These are phyloP conservation scores for Pteruthius melanotis DNA, from an alignment of 2,113 vertebrate genomes.

Conservation along the genomic window DNA sequence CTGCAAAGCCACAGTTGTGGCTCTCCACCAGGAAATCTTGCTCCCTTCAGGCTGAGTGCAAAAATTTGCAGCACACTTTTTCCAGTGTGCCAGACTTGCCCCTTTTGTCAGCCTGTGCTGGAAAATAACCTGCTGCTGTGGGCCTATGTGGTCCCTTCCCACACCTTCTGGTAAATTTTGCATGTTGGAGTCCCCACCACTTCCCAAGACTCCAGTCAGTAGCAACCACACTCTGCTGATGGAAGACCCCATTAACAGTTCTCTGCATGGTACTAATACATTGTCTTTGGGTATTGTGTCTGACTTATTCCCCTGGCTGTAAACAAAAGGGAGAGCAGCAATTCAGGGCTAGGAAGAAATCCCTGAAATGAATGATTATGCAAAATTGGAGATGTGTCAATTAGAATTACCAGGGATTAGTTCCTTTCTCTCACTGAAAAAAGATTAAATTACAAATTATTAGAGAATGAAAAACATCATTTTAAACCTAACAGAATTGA, in stretches of 20 bases:
- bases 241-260: not conserved
- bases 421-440: not conserved
- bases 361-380: not conserved
- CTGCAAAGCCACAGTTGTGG: not conserved
- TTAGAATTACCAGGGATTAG: conserved; percentile 7
- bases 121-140: not conserved
- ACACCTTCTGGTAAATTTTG: not conserved
- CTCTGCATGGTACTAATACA: not conserved
- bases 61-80: not conserved
- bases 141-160: not conserved
- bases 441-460: not conserved
- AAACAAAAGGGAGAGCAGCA: not conserved
- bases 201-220: not conserved
- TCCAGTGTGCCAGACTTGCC: not conserved
- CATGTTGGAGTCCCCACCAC: not conserved
- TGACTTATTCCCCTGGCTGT: not conserved
- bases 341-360: not conserved
- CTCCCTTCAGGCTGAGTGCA: not conserved
- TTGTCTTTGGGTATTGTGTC: not conserved
- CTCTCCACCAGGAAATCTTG: not conserved
- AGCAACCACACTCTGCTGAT: not conserved
- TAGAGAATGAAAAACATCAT: not conserved
- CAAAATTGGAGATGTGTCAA: not conserved
- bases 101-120: not conserved
- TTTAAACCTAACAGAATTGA: not conserved